Evolutionary conservation across 2,113 vertebrate genomes (phyloP).

Genomic region (Forbesichthys papilliferus): DNA sequence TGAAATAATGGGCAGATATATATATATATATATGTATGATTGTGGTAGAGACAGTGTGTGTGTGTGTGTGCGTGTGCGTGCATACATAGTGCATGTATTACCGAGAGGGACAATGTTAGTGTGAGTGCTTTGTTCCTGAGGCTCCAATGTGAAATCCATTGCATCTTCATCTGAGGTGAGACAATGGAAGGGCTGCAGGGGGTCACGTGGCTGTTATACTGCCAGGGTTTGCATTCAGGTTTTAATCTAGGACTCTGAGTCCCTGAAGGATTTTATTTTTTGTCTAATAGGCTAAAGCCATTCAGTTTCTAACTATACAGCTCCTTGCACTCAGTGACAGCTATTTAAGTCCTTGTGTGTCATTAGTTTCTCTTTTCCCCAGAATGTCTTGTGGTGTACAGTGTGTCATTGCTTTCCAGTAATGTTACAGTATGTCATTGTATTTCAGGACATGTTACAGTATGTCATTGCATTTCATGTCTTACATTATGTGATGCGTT

Average conservation of each 20-base stretch:
- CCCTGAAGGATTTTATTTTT: conserved; percentile 9
- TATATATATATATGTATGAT: neutral
- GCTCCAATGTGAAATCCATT: conserved; percentile 59
- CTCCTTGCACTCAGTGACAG: conserved; percentile 3
- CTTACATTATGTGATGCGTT: neutral
- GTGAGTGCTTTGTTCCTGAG: conserved; percentile 52
- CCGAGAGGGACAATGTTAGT: conserved; percentile 1
- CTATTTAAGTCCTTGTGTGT: neutral
- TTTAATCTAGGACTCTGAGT: conserved; percentile 26
- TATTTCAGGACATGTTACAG: neutral
- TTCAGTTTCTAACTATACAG: conserved; percentile 19
- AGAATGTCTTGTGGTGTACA: neutral
- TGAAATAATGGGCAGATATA: neutral
- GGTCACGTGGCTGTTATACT: conserved; percentile 32
- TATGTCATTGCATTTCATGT: neutral
- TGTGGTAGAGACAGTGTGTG: neutral
- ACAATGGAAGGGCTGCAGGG: conserved; percentile 35
- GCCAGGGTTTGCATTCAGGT: conserved; percentile 25
- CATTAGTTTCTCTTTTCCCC: neutral
- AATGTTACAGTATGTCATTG: neutral
- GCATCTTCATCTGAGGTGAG: conserved; percentile 47
- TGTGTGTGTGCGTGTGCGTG: neutral
- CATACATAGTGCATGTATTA: neutral
- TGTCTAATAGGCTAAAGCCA: conserved; percentile 13
- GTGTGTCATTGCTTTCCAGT: neutral